phyloP scores from a whole-genome alignment of 2,113 vertebrate species.

The Phaethon lepturus region DNA sequence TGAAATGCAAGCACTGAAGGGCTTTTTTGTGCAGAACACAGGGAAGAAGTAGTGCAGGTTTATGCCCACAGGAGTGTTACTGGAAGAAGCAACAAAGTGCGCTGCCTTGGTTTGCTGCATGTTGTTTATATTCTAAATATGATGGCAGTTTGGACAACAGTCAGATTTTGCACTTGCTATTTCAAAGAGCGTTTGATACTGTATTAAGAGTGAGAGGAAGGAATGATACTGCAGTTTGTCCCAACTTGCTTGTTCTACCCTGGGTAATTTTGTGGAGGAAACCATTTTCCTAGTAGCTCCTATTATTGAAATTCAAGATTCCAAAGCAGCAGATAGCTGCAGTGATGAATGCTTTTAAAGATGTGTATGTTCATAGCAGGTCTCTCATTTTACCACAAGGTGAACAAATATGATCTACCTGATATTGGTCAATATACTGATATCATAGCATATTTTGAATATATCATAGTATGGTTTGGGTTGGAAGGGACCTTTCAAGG shows the following conservation, averaged over 20 bases:
- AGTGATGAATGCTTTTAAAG: background rate
- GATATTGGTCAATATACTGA: background rate
- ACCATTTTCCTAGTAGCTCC: background rate
- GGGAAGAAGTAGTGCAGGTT: background rate
- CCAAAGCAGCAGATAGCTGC: background rate
- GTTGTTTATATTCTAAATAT: background rate
- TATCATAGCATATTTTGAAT: background rate
- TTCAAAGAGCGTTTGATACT: background rate
- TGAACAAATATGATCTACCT: background rate
- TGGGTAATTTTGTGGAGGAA: background rate
- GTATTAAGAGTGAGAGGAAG: background rate
- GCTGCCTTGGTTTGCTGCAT: background rate
- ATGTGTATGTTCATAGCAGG: background rate
- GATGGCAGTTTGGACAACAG: background rate
- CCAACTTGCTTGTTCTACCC: background rate
- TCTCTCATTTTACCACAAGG: background rate
- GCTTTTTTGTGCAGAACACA: background rate
- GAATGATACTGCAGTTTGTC: background rate
- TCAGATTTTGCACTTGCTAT: background rate
- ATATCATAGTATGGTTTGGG: too few species aligned
- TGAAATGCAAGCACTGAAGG: background rate
- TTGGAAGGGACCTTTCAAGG: too few species aligned
- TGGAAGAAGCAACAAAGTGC: background rate
- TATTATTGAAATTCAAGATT: background rate
- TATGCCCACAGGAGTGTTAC: background rate